Percentiles rank a stretch among this genome's conserved stretches.
Conservation (phyloP, 2,888 invertebrate genomes). For the Macaria notata region DNA sequence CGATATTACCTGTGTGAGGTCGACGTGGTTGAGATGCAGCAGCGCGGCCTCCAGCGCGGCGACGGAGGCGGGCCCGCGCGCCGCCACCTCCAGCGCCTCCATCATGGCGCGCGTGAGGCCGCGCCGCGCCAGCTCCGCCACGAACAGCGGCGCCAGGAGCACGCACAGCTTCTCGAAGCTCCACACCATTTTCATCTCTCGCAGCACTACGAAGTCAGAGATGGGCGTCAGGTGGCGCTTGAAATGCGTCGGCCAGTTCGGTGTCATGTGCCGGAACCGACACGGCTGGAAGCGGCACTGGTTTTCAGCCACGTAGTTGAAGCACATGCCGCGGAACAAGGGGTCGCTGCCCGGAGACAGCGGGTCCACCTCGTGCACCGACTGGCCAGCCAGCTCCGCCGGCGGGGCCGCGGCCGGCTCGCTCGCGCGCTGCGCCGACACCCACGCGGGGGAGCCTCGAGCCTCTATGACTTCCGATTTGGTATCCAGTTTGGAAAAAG, state of each 20-base stretch:
- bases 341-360: constrained; percentile 26
- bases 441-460: too few relatives aligned
- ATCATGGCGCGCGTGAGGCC: constrained; percentile 49
- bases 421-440: too few relatives aligned
- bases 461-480: too few relatives aligned
- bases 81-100: constrained; percentile 44
- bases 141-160: background rate
- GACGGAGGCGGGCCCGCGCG: constrained; percentile 15
- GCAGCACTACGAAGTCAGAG: constrained; percentile 44
- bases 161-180: background rate
- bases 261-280: constrained; percentile 43
- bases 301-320: constrained; percentile 46
- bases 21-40: constrained; percentile 44
- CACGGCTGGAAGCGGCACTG: constrained; percentile 51
- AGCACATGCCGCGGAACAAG: constrained; percentile 53
- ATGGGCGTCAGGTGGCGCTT: constrained; percentile 32
- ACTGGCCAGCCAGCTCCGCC: background rate
- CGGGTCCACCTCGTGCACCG: background rate
- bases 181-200: constrained; percentile 47
- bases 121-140: constrained; percentile 32
- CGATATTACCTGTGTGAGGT: constrained; percentile 3
- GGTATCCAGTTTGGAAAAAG: too few relatives aligned
- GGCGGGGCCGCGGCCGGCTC: background rate
- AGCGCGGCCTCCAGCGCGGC: constrained; percentile 48
- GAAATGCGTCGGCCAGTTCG: constrained; percentile 26